Percentiles rank a stretch among this genome's conserved stretches.
Conservation (phyloP, 2,797 vertebrate species). For the Pogonophryne albipinna region DNA sequence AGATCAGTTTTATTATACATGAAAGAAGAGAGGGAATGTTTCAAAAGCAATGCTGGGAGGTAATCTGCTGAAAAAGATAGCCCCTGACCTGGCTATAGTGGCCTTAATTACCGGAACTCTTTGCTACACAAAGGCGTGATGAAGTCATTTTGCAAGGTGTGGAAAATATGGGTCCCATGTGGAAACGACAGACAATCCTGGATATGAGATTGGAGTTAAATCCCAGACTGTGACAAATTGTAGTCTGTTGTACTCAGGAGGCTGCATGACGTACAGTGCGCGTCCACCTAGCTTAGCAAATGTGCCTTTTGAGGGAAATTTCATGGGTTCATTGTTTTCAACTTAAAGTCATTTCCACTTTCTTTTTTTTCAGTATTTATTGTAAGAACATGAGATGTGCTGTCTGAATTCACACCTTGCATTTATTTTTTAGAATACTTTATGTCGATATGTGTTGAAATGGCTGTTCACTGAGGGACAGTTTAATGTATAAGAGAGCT, state of each 20-base stretch:
- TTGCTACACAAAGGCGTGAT: constrained; percentile 34
- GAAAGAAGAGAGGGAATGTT: constrained; percentile 11
- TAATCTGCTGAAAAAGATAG: constrained; percentile 40
- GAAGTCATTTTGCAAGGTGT: constrained; percentile 62
- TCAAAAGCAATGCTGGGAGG: constrained; percentile 18
- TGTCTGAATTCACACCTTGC: background rate
- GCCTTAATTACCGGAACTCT: constrained; percentile 48
- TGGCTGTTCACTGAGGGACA: background rate
- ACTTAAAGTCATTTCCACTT: background rate
- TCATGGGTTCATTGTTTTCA: constrained; percentile 38
- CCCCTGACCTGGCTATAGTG: constrained; percentile 43
- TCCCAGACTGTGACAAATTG: constrained; percentile 61
- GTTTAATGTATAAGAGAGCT: background rate
- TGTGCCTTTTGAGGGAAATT: constrained; percentile 30
- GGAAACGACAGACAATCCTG: constrained; percentile 55
- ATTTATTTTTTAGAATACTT: background rate
- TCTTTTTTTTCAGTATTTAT: background rate
- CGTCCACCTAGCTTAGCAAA: constrained; percentile 32
- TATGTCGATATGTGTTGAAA: background rate
- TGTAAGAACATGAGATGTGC: background rate
- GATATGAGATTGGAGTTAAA: constrained; percentile 42
- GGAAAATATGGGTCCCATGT: constrained; percentile 55
- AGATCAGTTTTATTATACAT: constrained; percentile 3
- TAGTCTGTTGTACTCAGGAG: constrained; percentile 50
- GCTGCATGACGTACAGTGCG: constrained; percentile 27